phyloP scores from a whole-genome alignment of 1,140 invertebrate genomes.

The Musca vetustissima region DNA sequence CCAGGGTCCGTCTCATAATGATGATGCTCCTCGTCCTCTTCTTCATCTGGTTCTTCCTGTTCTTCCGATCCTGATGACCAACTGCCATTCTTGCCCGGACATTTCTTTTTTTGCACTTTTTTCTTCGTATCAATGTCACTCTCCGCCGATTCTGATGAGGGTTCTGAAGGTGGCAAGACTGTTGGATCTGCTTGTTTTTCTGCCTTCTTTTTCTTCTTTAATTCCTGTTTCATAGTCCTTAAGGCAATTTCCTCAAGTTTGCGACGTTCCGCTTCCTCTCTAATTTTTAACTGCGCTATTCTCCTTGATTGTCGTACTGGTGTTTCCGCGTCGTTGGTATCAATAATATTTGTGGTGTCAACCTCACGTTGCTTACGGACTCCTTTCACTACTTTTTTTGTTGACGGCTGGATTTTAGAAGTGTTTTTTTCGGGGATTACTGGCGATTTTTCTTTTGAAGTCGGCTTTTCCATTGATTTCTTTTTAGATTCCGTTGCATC shows the following conservation, averaged over 20 bases:
- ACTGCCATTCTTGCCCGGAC: slow-evolving; percentile 63
- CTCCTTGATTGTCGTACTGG: slow-evolving; percentile 74
- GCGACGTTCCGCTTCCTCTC: slow-evolving; percentile 75
- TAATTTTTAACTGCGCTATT: slow-evolving; percentile 83
- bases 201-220: slow-evolving; percentile 64
- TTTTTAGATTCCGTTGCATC: no score
- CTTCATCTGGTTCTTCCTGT: slow-evolving; percentile 64
- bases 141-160: slow-evolving; percentile 53
- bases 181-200: slow-evolving; percentile 48
- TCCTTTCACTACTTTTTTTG: slow-evolving; percentile 29
- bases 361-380: slow-evolving; percentile 60
- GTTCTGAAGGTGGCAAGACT: slow-evolving; percentile 55
- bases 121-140: slow-evolving; percentile 58
- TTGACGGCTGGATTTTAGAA: no score
- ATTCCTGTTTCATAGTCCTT: slow-evolving; percentile 64
- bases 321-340: slow-evolving; percentile 50
- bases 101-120: slow-evolving; percentile 62
- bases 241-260: slow-evolving; percentile 71
- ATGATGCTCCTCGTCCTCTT: slow-evolving; percentile 63
- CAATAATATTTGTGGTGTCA: slow-evolving; percentile 55
- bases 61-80: slow-evolving; percentile 71
- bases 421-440: no score
- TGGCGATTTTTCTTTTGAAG: no score
- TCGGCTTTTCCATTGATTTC: no score
- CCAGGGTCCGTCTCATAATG: slow-evolving; percentile 63